A percentile compares a stretch with the other conserved stretches of the same genome.
Conservation (phyloP, 2,113 vertebrate species). For the Peromyscus californicus region DNA sequence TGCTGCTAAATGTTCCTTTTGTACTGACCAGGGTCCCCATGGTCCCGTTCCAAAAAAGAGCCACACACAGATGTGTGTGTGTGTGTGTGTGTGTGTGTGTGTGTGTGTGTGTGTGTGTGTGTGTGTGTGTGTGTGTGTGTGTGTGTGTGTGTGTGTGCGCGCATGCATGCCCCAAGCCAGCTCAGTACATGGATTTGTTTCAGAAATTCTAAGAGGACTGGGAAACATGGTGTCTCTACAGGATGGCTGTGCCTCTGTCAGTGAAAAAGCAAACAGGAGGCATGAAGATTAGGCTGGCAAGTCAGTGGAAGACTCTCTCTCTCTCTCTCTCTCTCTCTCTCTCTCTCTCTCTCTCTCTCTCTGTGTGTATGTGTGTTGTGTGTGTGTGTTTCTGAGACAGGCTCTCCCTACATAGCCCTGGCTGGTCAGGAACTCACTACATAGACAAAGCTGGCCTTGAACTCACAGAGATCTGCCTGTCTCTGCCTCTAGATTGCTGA, state of each 20-base stretch:
- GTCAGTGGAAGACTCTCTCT: neutral
- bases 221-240: rapidly evolving
- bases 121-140: too few relatives aligned
- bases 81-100: too few relatives aligned
- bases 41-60: rapidly evolving
- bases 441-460: neutral
- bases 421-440: neutral
- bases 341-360: too few relatives aligned
- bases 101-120: too few relatives aligned
- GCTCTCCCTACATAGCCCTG: neutral
- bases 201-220: neutral
- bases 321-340: neutral
- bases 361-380: too few relatives aligned
- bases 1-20: too few relatives aligned
- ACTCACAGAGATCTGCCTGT: neutral
- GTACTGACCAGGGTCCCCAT: rapidly evolving
- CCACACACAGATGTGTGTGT: neutral
- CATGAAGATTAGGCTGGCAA: neutral
- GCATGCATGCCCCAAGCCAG: too few relatives aligned
- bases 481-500: neutral
- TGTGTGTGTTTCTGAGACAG: neutral
- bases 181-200: rapidly evolving
- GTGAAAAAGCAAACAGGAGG: neutral
- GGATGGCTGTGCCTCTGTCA: neutral
- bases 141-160: too few relatives aligned